phyloP scores from a whole-genome alignment of 2,113 vertebrate genomes.

The Tyto alba region DNA sequence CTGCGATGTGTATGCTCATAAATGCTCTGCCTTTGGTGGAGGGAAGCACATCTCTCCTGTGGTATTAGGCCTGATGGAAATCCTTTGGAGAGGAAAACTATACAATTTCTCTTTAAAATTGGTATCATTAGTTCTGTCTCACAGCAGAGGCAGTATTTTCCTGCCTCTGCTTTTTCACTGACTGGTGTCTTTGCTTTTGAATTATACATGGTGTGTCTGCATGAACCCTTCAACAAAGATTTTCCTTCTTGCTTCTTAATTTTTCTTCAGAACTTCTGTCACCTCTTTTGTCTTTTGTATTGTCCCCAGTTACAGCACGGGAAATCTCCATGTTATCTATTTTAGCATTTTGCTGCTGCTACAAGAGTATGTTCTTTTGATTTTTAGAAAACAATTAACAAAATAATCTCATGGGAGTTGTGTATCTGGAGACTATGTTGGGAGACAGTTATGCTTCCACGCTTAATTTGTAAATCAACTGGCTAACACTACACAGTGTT shows the following conservation, averaged over 20 bases:
- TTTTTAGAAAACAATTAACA: background rate
- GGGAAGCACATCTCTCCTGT: background rate
- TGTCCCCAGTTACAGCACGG: background rate
- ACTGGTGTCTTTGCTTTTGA: background rate
- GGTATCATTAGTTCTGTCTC: background rate
- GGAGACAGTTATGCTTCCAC: background rate
- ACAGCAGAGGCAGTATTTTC: background rate
- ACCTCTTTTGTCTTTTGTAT: background rate
- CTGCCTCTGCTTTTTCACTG: background rate
- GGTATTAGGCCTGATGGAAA: background rate
- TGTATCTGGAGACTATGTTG: background rate
- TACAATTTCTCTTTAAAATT: background rate
- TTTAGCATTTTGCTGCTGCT: background rate
- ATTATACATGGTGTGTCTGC: background rate
- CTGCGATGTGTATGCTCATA: rapidly evolving
- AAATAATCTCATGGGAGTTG: background rate
- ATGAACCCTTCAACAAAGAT: background rate
- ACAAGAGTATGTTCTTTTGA: background rate
- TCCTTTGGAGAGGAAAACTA: background rate
- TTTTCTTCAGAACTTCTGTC: background rate
- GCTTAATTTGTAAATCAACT: background rate
- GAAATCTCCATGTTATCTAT: background rate
- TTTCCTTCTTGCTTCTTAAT: background rate
- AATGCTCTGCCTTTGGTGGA: background rate
- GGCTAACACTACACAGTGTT: background rate